Base-by-base conservation (phyloP, 2,888 invertebrate genomes). In the Tetrapedia diversipes region DNA sequence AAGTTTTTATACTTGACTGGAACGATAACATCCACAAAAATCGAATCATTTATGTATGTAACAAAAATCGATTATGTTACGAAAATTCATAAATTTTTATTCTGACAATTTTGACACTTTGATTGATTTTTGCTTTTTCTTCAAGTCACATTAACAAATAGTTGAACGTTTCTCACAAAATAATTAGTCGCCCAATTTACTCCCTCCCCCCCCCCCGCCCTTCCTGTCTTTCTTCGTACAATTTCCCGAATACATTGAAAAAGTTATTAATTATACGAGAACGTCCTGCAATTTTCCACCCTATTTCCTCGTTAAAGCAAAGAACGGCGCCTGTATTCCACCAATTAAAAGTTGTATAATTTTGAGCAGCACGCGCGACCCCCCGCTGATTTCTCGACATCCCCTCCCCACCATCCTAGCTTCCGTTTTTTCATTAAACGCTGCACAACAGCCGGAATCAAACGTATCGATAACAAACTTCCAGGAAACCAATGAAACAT, bases 331-430 rank as follows among this genome's bases (percentile, higher is more conserved):
- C 24, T 34, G 34, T 43, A 43, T 56, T 56, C 54, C 34, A 56
- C 45, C 45, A 45, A 65, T 65, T 65, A 65, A 65, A 65, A 65
- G 43, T 65, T 65, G 45, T 27, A 34, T n/a, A 45, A 65, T 65
- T 54, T 65, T 32, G 22, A 32, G 43, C 53, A 16, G 19, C 11
- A 14, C 43, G 14, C 47, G 49, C 19, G 29, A 19, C 32, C 49
- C 10, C 47, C 47, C n/a, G 2, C 16, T 51, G 43, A 65, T 34
- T 43, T 43, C 22, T 41, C 4, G 3, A 7, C 51, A 32, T 29
- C 37, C 22, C 4, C 2, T n/a, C 7, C 8, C 19, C 24, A 1
- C 22, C 4, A 32, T 0, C 6, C 2, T 19, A 7, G 27, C 2
- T n/a, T 4, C 2, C 10, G 27, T 24, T 51, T 49, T 51, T 63